Evolutionary conservation across 2,797 vertebrate genomes (phyloP).

Genomic region (Chrosomus eos): DNA sequence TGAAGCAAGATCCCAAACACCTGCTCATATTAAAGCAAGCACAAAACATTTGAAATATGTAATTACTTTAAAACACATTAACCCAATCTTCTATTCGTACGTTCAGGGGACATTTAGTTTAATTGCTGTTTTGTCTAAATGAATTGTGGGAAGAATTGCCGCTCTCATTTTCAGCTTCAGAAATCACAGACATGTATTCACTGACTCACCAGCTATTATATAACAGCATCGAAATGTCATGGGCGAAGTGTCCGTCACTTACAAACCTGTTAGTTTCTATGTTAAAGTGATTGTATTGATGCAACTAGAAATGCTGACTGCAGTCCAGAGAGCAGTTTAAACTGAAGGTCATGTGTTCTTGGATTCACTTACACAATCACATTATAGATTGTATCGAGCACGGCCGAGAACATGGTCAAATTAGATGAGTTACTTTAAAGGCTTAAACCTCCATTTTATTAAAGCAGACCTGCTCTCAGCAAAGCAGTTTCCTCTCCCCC

Average conservation of each 20-base stretch:
- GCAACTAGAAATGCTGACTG: neutral
- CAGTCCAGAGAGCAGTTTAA: neutral
- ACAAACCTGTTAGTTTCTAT: neutral
- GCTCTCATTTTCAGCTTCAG: neutral
- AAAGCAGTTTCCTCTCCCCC: conserved; percentile 29
- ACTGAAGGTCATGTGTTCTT: conserved; percentile 23
- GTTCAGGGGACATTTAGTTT: neutral
- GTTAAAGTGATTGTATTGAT: conserved; percentile 7
- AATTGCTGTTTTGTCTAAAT: conserved; percentile 13
- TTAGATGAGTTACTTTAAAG: conserved; percentile 36
- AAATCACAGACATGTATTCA: neutral
- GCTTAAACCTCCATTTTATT: conserved; percentile 58
- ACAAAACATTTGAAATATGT: conserved; percentile 5
- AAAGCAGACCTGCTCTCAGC: conserved; percentile 33
- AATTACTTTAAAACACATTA: conserved; percentile 11
- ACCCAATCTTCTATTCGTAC: neutral
- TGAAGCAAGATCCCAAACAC: neutral
- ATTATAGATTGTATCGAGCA: conserved; percentile 21
- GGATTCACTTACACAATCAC: conserved; percentile 21
- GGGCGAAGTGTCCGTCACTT: neutral
- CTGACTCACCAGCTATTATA: conserved; percentile 23
- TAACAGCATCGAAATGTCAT: neutral
- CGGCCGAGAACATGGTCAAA: conserved; percentile 6
- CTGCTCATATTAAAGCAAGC: conserved; percentile 10
- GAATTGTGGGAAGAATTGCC: neutral